Evolutionary conservation across 1,140 invertebrate genomes (phyloP).

Genomic region (Trissolcus basalis): DNA sequence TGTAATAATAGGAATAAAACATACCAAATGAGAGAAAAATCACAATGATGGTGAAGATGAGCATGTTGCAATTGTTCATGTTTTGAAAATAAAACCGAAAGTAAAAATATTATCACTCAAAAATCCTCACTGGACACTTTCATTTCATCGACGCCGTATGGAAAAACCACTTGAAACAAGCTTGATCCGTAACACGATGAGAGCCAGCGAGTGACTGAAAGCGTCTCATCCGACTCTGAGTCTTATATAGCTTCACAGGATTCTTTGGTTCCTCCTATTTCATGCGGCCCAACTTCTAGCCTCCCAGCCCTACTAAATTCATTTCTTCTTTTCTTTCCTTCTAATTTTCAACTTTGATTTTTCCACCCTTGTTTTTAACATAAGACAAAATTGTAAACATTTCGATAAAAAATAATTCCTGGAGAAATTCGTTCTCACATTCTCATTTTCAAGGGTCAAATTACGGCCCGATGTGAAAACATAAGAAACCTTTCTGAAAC

Average conservation of each 20-base stretch:
- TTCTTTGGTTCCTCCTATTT: slow-evolving; percentile 19
- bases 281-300: neutral
- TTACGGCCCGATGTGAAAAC: too few species aligned
- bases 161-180: slow-evolving; percentile 24
- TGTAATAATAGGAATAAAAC: too few species aligned
- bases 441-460: too few species aligned
- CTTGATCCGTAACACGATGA: slow-evolving; percentile 28
- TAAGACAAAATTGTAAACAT: too few species aligned
- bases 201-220: slow-evolving; percentile 37
- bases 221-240: slow-evolving; percentile 41
- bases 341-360: neutral
- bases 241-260: slow-evolving; percentile 42
- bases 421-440: too few species aligned
- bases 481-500: too few species aligned
- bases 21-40: too few species aligned
- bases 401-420: too few species aligned
- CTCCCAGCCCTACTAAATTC: neutral
- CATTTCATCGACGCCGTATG: slow-evolving; percentile 20
- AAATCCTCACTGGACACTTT: slow-evolving; percentile 11
- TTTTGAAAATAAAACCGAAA: neutral
- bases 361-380: too few species aligned
- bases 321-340: neutral
- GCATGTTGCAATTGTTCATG: too few species aligned
- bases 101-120: slow-evolving; percentile 16
- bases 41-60: too few species aligned